Evolutionary conservation across 2,888 invertebrate species (phyloP), one percentile per base, ranked within the genome.

Genomic region (Heterodera filipjevi): DNA sequence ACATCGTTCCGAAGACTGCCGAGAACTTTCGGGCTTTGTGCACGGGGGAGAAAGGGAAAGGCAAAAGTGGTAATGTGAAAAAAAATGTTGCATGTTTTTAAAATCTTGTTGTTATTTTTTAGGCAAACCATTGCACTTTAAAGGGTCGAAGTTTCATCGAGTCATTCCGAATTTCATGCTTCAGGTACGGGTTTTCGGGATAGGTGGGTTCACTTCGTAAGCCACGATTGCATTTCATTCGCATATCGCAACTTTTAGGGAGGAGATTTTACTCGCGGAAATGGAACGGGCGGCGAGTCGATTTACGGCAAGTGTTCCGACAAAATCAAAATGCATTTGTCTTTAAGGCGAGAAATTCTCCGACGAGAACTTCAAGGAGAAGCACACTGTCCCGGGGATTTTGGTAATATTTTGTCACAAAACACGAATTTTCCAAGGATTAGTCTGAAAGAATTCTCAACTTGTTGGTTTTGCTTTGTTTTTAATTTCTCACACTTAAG

Each of bases 11-110:
- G 33, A 95, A 94, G 91, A 97, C 86, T 85, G 83, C 84, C 82
- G 95, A 96, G 91, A 98, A 98, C 91, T 98, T 98, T 93, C 93
- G 96, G 82, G 94, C 95, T 44, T 92, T 97, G 77, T 96, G 91
- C 96, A 96, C 79, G 95, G 95, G 80, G 95, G 96, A 90, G 74
- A 85, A 82, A 79, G 85, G 83, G 44, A 79, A 73, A 27, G 85
- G 84, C 59, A 81, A 85, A 44, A 75, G 75, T 35, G 75, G 68
- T 68, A 68, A 66, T 66, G n/a, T n/a, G n/a, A n/a, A 27, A 27
- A 19, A 66, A 66, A n/a, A n/a, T 66, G 0, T 49, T 14, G 32
- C 53, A 53, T 16, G 22, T 32, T 6, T 16, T 53, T 22, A 16
- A 22, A n/a, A 19, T 3, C 32, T 3, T 22, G 5, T 27, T 66